Evolutionary conservation across 2,113 vertebrate species (phyloP).

Genomic region (Aptenodytes patagonicus): DNA sequence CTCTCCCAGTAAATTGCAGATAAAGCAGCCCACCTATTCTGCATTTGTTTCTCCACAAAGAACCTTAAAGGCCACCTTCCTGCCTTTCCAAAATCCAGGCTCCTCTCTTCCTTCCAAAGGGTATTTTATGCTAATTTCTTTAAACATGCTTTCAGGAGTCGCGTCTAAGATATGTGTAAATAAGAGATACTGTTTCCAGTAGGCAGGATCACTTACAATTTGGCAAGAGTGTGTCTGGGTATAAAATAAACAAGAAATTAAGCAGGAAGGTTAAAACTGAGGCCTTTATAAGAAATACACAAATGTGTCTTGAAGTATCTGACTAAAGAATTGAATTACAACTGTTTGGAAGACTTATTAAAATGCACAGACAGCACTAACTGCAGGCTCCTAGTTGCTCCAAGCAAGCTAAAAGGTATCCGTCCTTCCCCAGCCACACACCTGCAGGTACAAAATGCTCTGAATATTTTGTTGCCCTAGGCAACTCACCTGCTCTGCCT

Average conservation of each 20-base stretch:
- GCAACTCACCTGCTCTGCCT: conserved; percentile 8
- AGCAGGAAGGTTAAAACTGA: background rate
- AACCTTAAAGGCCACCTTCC: background rate
- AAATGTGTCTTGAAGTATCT: background rate
- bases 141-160: background rate
- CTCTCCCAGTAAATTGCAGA: background rate
- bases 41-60: background rate
- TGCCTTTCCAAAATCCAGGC: background rate
- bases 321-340: background rate
- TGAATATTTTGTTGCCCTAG: conserved; percentile 6
- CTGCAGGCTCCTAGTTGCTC: background rate
- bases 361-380: background rate
- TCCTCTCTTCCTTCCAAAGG: background rate
- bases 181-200: background rate
- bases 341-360: background rate
- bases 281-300: background rate
- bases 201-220: background rate
- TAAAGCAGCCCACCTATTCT: background rate
- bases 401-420: background rate
- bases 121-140: background rate
- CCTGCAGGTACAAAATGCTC: background rate
- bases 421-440: background rate
- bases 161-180: background rate
- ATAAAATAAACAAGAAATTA: background rate
- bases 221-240: background rate